Base-by-base conservation (phyloP, 2,797 vertebrate genomes). In the Lophotriccus pileatus region DNA sequence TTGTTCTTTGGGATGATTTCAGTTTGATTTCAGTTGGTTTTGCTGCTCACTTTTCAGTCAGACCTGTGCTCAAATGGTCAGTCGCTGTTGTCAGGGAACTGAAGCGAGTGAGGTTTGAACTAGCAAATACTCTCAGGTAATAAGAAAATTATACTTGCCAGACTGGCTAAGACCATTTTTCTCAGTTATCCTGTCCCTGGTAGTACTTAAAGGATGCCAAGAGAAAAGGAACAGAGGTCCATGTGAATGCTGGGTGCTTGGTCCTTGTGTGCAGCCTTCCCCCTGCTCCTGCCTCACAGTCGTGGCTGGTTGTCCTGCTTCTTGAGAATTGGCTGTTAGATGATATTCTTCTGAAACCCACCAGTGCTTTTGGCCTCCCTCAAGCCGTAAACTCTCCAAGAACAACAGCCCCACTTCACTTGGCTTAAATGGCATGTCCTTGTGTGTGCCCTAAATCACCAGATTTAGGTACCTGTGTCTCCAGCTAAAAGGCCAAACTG, bases 161-260 rank as follows among this genome's bases (percentile, higher is more conserved):
- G 62, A 6, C 14, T 22, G 25, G 28, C 9, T 66, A 18, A 83
- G 44, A 62, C 24, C 9, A 23, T 34, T 49, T 56, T 23, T 56
- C 27, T 58, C 3, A 27, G 30, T 53, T 62, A 55, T 21, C 32
- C 53, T 14, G 36, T 43, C 34, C 22, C n/a, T 73, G 27, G 9
- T 15, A 36, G 47, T 25, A 12, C 17, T n/a, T 37, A 30, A 60
- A 44, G 39, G 28, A 32, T 73, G 50, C 20, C 15, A 23, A 14
- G n/a, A 78, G 62, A 72, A 81, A 79, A 49, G 13, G 17, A 12
- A 34, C 7, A 11, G 39, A 24, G 37, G 27, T 36, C 7, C 9
- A 1, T 18, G 27, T n/a, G 13, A 44, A n/a, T 7, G 2, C 1
- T 70, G 55, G 13, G 7, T 39, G 2, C 39, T 85, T 0, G 0